Percentiles rank a stretch among this genome's conserved stretches.
phyloP scores from a whole-genome alignment of 2,797 vertebrate genomes.

The Meda fulgida region DNA sequence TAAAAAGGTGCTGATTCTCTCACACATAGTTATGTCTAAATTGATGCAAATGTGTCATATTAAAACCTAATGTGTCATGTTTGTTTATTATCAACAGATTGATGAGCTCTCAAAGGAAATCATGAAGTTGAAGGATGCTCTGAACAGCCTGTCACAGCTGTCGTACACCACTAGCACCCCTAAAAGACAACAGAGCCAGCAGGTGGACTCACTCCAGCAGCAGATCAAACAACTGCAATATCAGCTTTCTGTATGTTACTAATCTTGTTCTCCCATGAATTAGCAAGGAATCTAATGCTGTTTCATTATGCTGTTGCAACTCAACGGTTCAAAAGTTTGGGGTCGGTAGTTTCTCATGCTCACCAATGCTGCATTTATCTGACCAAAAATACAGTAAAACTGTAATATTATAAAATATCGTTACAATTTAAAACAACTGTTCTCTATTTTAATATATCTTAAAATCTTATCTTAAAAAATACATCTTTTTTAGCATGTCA shows the following conservation, averaged over 20 bases:
- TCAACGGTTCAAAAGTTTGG: neutral
- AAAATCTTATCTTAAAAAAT: too few species aligned
- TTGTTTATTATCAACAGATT: constrained; percentile 77
- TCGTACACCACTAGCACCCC: constrained; percentile 85
- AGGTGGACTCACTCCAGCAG: constrained; percentile 89
- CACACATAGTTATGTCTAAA: neutral
- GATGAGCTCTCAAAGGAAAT: constrained; percentile 94
- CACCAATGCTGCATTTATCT: neutral
- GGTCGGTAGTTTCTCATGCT: neutral
- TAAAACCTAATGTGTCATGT: neutral
- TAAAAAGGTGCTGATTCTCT: constrained; percentile 82
- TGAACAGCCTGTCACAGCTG: constrained; percentile 97
- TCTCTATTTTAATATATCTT: neutral
- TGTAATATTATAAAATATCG: neutral
- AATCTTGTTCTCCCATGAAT: neutral
- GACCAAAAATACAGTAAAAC: neutral
- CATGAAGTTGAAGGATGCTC: constrained; percentile 91
- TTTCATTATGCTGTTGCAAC: neutral
- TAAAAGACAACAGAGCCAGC: constrained; percentile 91
- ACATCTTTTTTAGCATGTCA: neutral
- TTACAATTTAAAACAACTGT: neutral
- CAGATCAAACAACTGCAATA: constrained; percentile 95
- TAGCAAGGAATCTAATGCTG: neutral
- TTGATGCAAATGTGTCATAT: neutral
- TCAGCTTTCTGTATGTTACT: constrained; percentile 87